Evolutionary conservation across 2,888 invertebrate genomes (phyloP).

Genomic region (Odiellus spinosus): DNA sequence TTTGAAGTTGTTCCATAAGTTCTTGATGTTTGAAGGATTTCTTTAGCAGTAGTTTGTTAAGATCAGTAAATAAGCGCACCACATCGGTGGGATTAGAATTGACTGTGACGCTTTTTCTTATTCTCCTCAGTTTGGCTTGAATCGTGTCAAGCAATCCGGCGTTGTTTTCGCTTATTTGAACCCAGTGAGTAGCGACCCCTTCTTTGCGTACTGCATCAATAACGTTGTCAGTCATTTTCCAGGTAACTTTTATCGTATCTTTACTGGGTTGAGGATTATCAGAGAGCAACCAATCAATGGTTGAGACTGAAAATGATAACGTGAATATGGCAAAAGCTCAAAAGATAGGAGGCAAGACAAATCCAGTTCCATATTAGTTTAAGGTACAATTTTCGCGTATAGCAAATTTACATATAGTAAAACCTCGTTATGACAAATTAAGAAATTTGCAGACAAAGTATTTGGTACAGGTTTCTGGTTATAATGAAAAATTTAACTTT

Average conservation of each 20-base stretch:
- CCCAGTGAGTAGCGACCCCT: slow-evolving; percentile 10
- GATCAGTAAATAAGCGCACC: slow-evolving; percentile 16
- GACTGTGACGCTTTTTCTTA: slow-evolving; percentile 13
- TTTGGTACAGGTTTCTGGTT: no score
- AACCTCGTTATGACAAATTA: no score
- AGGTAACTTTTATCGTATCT: slow-evolving; percentile 16
- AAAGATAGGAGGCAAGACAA: no score
- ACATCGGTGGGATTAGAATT: slow-evolving; percentile 17
- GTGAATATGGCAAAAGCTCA: no score
- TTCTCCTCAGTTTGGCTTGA: slow-evolving; percentile 11
- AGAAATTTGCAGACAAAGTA: no score
- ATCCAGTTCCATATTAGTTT: no score
- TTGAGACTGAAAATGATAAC: slow-evolving; percentile 13
- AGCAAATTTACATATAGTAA: no score
- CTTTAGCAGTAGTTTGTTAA: slow-evolving; percentile 15
- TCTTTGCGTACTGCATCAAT: slow-evolving; percentile 11
- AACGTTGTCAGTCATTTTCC: slow-evolving; percentile 18
- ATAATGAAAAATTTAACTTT: no score
- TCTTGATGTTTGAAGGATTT: slow-evolving; percentile 8
- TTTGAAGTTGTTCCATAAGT: slow-evolving; percentile 14
- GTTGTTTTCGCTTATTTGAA: slow-evolving; percentile 5
- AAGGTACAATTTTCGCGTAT: no score
- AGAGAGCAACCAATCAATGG: slow-evolving; percentile 19
- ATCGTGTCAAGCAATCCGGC: slow-evolving; percentile 13
- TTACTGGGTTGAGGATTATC: slow-evolving; percentile 10